Percentiles rank a stretch among this genome's conserved stretches.
phyloP scores from a whole-genome alignment of 2,797 vertebrate genomes.

The Muraenolepis orangiensis region DNA sequence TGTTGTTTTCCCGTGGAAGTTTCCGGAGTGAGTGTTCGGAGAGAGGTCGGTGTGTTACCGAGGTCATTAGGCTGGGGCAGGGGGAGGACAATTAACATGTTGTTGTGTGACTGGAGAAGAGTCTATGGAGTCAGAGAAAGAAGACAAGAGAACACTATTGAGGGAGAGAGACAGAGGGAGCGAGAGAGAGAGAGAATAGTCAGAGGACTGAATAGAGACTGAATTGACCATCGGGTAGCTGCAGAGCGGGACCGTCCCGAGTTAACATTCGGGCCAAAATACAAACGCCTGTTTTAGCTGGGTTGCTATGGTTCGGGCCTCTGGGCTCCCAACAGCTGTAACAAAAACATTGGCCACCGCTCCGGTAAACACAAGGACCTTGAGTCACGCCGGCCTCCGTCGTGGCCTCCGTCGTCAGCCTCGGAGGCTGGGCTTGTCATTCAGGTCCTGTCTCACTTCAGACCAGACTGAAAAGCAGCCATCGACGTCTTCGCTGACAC shows the following conservation, averaged over 20 bases:
- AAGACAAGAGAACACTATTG: not conserved
- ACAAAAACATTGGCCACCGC: slow-evolving; percentile 88
- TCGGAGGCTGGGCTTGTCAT: slow-evolving; percentile 80
- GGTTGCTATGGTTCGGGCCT: slow-evolving; percentile 53
- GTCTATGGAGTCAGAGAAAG: slow-evolving; percentile 37
- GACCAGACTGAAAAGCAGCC: slow-evolving; percentile 36
- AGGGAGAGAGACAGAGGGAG: slow-evolving; percentile 32
- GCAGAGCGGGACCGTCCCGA: not conserved
- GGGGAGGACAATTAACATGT: slow-evolving; percentile 36
- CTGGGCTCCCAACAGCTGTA: slow-evolving; percentile 84
- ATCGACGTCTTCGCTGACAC: slow-evolving; percentile 7
- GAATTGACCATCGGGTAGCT: not conserved
- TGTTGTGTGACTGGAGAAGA: slow-evolving; percentile 52
- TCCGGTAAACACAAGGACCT: slow-evolving; percentile 80
- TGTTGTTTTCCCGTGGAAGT: slow-evolving; percentile 53
- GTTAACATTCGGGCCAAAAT: not conserved
- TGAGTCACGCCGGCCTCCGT: slow-evolving; percentile 81
- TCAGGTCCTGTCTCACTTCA: slow-evolving; percentile 84
- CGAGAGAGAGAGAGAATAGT: slow-evolving; percentile 25
- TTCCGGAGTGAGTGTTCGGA: slow-evolving; percentile 58
- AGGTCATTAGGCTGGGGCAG: slow-evolving; percentile 39
- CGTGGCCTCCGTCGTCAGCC: slow-evolving; percentile 80
- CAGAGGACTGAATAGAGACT: slow-evolving; percentile 14
- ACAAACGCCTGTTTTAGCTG: not conserved
- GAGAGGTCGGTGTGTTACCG: slow-evolving; percentile 53